Evolutionary conservation across 2,888 invertebrate species (phyloP).

Genomic region (Chironomus tentans): DNA sequence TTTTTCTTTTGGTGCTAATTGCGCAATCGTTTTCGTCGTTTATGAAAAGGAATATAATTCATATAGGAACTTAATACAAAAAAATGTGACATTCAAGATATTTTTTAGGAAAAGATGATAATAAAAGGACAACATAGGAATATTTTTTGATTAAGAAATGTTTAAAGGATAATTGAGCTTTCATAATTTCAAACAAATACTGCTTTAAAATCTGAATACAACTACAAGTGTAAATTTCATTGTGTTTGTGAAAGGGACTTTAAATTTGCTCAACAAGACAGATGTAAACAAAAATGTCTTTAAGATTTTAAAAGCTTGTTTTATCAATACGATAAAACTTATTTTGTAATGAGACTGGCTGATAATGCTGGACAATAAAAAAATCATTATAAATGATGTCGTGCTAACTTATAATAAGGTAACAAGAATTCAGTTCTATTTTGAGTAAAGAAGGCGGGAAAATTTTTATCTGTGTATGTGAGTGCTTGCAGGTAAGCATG

Average conservation of each 20-base stretch:
- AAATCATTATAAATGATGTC: neutral
- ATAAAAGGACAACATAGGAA: too few species aligned
- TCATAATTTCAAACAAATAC: too few species aligned
- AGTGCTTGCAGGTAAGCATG: neutral
- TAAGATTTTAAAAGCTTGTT: neutral
- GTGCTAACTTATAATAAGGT: neutral
- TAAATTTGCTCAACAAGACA: too few species aligned
- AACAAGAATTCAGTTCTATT: neutral
- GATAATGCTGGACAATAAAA: neutral
- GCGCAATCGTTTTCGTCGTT: neutral
- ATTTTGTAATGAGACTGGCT: neutral
- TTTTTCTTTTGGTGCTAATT: neutral
- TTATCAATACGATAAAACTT: neutral
- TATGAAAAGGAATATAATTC: neutral
- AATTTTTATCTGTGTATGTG: neutral
- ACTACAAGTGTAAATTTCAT: too few species aligned
- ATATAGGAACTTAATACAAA: too few species aligned
- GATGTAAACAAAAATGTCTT: too few species aligned
- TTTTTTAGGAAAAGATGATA: too few species aligned
- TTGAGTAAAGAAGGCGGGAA: neutral
- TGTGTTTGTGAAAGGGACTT: too few species aligned
- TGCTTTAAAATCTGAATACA: too few species aligned
- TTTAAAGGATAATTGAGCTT: too few species aligned
- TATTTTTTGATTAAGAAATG: too few species aligned
- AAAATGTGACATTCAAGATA: too few species aligned